Percentiles rank a stretch among this genome's conserved stretches.
These are phyloP conservation scores for Tapera naevia DNA, from an alignment of 2,797 vertebrate species.

Conservation along the genomic window DNA sequence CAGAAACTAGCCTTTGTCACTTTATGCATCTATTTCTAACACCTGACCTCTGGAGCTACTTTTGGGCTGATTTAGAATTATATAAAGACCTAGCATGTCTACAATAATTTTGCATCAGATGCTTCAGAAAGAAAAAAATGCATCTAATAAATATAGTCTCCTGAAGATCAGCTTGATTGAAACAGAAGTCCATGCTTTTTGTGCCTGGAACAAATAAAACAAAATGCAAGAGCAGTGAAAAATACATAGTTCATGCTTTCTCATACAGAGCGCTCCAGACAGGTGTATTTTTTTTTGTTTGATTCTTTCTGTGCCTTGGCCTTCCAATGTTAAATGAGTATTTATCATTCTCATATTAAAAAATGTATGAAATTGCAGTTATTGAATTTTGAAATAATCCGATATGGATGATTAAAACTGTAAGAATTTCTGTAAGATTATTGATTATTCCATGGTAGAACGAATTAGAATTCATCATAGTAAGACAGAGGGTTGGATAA, in stretches of 20 bases:
- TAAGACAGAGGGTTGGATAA: background rate
- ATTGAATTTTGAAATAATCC: background rate
- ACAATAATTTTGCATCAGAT: background rate
- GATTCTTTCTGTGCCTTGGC: background rate
- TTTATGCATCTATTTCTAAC: background rate
- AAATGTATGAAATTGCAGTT: background rate
- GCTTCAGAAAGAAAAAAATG: background rate
- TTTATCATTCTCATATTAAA: background rate
- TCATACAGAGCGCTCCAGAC: background rate
- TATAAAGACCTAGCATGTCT: background rate
- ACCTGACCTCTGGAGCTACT: background rate
- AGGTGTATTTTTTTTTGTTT: background rate
- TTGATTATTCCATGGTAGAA: background rate
- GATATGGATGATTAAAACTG: background rate
- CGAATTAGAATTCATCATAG: background rate
- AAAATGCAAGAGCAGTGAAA: background rate
- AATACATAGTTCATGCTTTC: background rate
- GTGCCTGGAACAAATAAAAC: background rate
- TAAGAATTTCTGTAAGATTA: background rate
- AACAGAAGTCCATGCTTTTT: background rate
- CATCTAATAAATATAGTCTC: background rate
- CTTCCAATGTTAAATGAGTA: background rate
- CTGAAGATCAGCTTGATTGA: background rate
- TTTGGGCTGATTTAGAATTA: background rate
- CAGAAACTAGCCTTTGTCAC: background rate